phyloP scores from a whole-genome alignment of 2,888 invertebrate genomes.

The Cerceris ruficornis region DNA sequence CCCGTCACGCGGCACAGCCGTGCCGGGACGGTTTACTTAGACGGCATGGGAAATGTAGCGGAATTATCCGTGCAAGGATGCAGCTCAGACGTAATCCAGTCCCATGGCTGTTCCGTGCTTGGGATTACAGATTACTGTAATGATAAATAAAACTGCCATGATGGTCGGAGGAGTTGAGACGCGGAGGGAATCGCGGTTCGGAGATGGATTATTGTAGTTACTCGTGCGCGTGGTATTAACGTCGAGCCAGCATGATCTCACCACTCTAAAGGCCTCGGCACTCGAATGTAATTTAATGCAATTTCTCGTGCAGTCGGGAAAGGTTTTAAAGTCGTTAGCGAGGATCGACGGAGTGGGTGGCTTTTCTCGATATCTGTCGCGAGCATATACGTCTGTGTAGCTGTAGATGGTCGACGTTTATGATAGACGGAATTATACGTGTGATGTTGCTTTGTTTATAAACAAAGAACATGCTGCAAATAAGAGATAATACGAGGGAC shows the following conservation, averaged over 20 bases:
- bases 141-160: neutral
- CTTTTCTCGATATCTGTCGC: slow-evolving; percentile 5
- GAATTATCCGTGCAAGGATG: neutral
- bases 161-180: neutral
- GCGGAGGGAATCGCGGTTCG: neutral
- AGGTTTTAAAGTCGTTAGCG: slow-evolving; percentile 70
- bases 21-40: neutral
- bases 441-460: no score
- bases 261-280: slow-evolving; percentile 47
- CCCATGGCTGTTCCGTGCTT: neutral
- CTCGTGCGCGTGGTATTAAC: slow-evolving; percentile 9
- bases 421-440: no score
- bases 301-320: slow-evolving; percentile 66
- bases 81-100: neutral
- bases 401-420: no score
- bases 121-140: neutral
- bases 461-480: no score
- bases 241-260: slow-evolving; percentile 13
- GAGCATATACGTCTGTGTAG: no score
- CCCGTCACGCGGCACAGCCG: no score
- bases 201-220: slow-evolving; percentile 1
- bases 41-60: neutral
- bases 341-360: slow-evolving; percentile 56
- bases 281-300: slow-evolving; percentile 67
- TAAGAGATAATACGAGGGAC: no score